These are phyloP conservation scores for Cylindroiulus punctatus DNA, from an alignment of 2,888 invertebrate genomes.

Conservation along the genomic window DNA sequence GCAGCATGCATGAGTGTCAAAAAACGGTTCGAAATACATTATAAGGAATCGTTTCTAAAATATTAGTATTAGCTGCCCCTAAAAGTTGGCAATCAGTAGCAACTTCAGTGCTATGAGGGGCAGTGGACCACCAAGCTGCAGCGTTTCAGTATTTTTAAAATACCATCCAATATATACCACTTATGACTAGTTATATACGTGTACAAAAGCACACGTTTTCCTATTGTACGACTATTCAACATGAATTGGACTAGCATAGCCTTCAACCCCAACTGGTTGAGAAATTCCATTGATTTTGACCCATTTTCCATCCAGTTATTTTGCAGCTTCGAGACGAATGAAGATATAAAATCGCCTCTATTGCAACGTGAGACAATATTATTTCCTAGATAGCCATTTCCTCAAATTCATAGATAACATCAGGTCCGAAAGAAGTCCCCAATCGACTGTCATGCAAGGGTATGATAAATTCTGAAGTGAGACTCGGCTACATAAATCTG, in stretches of 20 bases:
- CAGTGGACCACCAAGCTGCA: too few species aligned
- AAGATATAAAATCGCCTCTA: background rate
- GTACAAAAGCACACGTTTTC: too few species aligned
- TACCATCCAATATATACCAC: too few species aligned
- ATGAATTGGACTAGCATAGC: background rate
- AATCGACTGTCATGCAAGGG: background rate
- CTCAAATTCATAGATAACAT: conserved; percentile 33
- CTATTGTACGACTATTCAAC: background rate
- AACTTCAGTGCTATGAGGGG: too few species aligned
- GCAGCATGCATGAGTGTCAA: too few species aligned
- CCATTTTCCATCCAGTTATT: background rate
- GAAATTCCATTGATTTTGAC: background rate
- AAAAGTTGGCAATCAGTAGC: too few species aligned
- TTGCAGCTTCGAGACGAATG: background rate
- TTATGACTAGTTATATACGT: too few species aligned
- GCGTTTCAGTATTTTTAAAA: too few species aligned
- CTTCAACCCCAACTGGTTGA: background rate
- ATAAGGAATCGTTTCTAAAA: background rate
- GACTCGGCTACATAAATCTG: conserved; percentile 4
- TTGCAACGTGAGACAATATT: conserved; percentile 23
- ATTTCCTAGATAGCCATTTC: conserved; percentile 25
- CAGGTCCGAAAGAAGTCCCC: conserved; percentile 1
- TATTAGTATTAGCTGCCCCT: background rate
- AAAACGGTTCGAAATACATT: too few species aligned
- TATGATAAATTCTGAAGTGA: conserved; percentile 25